Evolutionary conservation across 2,113 vertebrate species (phyloP).

Genomic region (Pycnonotus jocosus): DNA sequence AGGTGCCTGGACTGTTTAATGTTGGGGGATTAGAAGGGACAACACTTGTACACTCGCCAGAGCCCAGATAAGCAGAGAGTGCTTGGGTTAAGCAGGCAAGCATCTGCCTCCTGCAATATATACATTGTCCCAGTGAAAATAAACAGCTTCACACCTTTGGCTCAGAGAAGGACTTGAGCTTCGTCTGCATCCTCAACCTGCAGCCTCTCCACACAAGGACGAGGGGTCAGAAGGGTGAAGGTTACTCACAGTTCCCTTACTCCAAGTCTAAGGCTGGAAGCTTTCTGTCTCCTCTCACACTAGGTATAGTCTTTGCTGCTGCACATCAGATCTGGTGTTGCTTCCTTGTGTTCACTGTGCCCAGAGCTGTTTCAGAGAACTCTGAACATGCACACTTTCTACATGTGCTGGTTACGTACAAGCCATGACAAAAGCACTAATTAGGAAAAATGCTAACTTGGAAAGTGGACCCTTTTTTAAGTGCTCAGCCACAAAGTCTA

Average conservation of each 20-base stretch:
- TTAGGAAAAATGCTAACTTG: background rate
- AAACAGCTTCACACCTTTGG: slow-evolving; percentile 72
- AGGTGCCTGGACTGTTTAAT: slow-evolving; percentile 64
- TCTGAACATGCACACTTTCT: background rate
- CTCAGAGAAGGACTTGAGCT: slow-evolving; percentile 18
- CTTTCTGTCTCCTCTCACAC: accelerated
- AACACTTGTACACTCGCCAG: slow-evolving; percentile 63
- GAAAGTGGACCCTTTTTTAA: background rate
- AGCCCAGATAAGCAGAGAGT: slow-evolving; percentile 56
- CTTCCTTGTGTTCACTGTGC: background rate
- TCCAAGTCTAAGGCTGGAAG: background rate
- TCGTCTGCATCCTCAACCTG: background rate
- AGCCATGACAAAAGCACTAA: accelerated
- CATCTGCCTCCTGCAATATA: slow-evolving; percentile 63
- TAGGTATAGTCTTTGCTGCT: background rate
- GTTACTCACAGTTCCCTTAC: background rate
- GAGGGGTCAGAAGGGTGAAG: background rate
- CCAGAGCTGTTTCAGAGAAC: background rate
- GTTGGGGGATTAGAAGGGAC: slow-evolving; percentile 58
- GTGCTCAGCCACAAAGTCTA: background rate
- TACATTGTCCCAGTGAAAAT: slow-evolving; percentile 68
- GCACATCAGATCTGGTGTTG: accelerated
- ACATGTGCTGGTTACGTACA: background rate
- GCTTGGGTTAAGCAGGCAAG: slow-evolving; percentile 54
- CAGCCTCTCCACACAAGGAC: background rate